Conservation (phyloP, 1,140 invertebrate species). For the Papilio glaucus region DNA sequence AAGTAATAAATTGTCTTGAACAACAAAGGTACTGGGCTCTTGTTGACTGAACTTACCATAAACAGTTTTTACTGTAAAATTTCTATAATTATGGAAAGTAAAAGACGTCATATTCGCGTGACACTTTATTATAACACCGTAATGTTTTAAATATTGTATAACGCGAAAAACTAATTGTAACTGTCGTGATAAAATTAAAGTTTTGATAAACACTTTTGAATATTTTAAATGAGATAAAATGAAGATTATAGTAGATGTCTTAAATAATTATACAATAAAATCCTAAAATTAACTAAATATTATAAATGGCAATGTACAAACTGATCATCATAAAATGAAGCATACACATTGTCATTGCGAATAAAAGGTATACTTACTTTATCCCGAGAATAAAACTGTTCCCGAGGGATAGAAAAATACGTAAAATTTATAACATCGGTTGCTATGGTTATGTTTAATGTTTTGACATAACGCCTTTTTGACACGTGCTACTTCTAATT, state of each 20-base stretch:
- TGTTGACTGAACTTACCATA: neutral
- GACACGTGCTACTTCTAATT: no score
- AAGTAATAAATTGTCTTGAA: conserved; percentile 10
- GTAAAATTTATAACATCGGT: no score
- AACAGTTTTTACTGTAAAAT: conserved; percentile 1
- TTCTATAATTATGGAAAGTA: conserved; percentile 15
- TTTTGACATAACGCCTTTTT: no score
- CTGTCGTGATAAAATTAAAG: neutral
- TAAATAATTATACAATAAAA: no score
- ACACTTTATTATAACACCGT: conserved; percentile 5
- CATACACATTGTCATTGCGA: no score
- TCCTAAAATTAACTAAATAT: no score
- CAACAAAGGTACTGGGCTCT: neutral
- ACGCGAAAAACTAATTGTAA: neutral
- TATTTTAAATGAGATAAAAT: neutral
- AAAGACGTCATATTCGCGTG: conserved; percentile 33
- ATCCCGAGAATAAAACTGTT: no score
- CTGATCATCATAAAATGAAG: no score
- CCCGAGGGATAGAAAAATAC: no score
- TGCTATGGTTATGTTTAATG: no score
- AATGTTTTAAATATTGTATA: neutral
- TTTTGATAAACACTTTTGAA: neutral
- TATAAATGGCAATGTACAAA: no score
- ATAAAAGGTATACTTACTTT: no score
- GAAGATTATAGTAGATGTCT: neutral